phyloP scores from a whole-genome alignment of 2,888 invertebrate genomes.

The Pristionchus mayeri region DNA sequence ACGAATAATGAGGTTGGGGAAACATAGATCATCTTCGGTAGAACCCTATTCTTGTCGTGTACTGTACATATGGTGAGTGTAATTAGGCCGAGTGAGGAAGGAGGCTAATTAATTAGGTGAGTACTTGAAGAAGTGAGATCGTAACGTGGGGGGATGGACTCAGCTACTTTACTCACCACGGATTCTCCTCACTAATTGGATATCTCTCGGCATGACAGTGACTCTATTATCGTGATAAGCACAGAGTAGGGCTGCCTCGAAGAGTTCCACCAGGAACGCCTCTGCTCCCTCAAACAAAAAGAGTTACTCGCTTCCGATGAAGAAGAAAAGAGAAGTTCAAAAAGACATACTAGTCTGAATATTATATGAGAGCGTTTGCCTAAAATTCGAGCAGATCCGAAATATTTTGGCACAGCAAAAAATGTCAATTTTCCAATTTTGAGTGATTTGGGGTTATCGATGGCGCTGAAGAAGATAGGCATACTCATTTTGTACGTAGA shows the following conservation, averaged over 20 bases:
- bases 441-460: too few relatives aligned
- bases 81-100: background rate
- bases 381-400: too few relatives aligned
- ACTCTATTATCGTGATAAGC: constrained; percentile 27
- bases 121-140: background rate
- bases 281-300: constrained; percentile 47
- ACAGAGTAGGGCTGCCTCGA: constrained; percentile 41
- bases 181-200: constrained; percentile 46
- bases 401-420: too few relatives aligned
- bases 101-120: background rate
- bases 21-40: background rate
- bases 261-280: constrained; percentile 35
- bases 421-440: too few relatives aligned
- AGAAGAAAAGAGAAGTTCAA: too few relatives aligned
- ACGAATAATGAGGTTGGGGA: background rate
- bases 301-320: too few relatives aligned
- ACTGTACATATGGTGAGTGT: background rate
- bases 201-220: constrained; percentile 41
- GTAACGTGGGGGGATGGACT: background rate
- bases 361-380: too few relatives aligned
- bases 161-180: background rate
- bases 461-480: too few relatives aligned
- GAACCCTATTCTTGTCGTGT: background rate
- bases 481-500: too few relatives aligned
- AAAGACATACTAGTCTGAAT: too few relatives aligned